These are phyloP conservation scores for Eretmocerus hayati DNA, from an alignment of 2,888 invertebrate genomes.

Conservation along the genomic window DNA sequence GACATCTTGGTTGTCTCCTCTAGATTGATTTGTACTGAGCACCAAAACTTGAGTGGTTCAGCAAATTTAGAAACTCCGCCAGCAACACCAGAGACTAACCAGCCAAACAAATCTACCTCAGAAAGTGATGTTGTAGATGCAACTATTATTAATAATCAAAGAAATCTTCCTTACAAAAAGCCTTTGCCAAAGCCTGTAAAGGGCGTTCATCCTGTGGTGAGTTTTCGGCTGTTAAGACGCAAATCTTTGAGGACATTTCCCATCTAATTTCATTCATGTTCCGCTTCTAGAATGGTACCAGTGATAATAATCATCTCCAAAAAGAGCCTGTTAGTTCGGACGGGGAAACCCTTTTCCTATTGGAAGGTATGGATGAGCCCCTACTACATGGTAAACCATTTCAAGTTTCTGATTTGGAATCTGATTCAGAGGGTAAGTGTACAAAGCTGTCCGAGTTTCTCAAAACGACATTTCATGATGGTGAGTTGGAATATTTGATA, in stretches of 20 bases:
- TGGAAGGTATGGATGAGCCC: slow-evolving; percentile 64
- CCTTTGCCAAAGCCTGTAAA: slow-evolving; percentile 7
- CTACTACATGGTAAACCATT: slow-evolving; percentile 35
- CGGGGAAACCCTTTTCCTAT: slow-evolving; percentile 68
- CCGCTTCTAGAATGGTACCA: slow-evolving; percentile 29
- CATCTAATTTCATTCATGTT: too few relatives aligned
- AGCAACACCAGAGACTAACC: slow-evolving; percentile 30
- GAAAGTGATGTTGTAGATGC: slow-evolving; percentile 27
- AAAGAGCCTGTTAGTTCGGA: slow-evolving; percentile 47
- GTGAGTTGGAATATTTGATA: slow-evolving; percentile 1
- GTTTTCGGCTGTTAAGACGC: too few relatives aligned
- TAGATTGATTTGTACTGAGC: slow-evolving; percentile 19
- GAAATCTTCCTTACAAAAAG: slow-evolving; percentile 15
- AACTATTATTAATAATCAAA: slow-evolving; percentile 22
- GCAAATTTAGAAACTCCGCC: slow-evolving; percentile 28
- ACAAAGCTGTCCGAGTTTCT: too few relatives aligned
- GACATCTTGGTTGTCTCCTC: too few relatives aligned
- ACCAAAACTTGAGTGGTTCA: slow-evolving; percentile 7
- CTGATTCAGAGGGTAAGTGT: slow-evolving; percentile 66
- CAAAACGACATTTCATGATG: too few relatives aligned
- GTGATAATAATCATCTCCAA: slow-evolving; percentile 26
- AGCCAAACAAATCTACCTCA: slow-evolving; percentile 30
- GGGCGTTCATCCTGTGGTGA: slow-evolving; percentile 12
- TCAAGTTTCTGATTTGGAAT: slow-evolving; percentile 53
- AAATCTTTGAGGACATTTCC: too few relatives aligned